Conservation (phyloP, 2,113 vertebrate genomes). For the Columba livia region DNA sequence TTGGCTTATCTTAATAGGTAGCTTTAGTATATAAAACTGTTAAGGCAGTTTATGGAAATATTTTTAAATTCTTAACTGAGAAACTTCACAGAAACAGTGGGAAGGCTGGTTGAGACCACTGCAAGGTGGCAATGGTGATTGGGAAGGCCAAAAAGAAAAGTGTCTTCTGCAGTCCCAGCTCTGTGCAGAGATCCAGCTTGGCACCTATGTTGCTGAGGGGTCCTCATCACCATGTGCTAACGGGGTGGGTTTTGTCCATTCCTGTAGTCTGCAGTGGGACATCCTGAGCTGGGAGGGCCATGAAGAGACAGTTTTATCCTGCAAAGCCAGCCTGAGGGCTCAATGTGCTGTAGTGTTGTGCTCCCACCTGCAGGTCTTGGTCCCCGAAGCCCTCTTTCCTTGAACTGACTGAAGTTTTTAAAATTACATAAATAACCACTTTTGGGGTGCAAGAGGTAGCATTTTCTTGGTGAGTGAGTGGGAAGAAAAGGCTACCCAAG, state of each 20-base stretch:
- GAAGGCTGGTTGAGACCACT: neutral
- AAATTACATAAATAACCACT: neutral
- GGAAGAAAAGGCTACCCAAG: neutral
- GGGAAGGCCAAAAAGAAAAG: neutral
- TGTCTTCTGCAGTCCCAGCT: neutral
- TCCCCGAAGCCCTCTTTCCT: neutral
- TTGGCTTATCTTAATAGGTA: neutral
- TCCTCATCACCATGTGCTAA: neutral
- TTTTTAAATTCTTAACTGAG: neutral
- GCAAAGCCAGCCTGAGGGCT: neutral
- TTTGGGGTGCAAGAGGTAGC: neutral
- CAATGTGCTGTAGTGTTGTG: neutral
- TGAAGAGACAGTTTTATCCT: neutral
- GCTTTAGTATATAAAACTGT: neutral
- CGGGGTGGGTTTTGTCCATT: rapidly evolving
- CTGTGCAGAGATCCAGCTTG: neutral
- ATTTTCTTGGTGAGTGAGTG: neutral
- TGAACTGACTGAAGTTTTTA: neutral
- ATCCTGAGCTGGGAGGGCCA: neutral
- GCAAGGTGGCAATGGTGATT: neutral
- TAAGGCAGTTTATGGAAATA: neutral
- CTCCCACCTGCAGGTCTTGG: neutral
- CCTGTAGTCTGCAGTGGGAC: neutral
- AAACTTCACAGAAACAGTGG: neutral
- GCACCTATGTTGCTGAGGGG: rapidly evolving